phyloP scores from a whole-genome alignment of 2,113 vertebrate genomes.

The Paralichthys olivaceus region DNA sequence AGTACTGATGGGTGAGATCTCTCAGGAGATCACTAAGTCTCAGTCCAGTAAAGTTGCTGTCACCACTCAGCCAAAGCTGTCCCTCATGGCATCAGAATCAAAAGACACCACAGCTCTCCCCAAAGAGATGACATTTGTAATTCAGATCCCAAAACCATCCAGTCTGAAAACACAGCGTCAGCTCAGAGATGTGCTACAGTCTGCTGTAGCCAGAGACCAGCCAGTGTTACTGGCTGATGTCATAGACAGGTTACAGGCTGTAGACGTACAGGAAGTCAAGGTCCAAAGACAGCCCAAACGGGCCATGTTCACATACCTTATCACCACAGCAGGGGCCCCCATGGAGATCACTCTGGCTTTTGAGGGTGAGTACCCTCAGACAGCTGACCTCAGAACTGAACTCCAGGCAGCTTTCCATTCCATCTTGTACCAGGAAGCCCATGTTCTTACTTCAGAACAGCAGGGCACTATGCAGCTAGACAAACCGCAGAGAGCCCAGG shows the following conservation, averaged over 20 bases:
- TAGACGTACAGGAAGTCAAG: constrained; percentile 84
- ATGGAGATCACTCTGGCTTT: constrained; percentile 87
- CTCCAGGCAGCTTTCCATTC: constrained; percentile 87
- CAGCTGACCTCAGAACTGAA: constrained; percentile 85
- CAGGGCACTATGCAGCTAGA: constrained; percentile 74
- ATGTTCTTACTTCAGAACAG: constrained; percentile 84
- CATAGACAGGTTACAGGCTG: constrained; percentile 78
- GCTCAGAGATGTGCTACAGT: constrained; percentile 85
- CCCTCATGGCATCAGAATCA: constrained; percentile 75
- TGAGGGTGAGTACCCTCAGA: constrained; percentile 86
- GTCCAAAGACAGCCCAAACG: constrained; percentile 82
- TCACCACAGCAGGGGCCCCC: constrained; percentile 82
- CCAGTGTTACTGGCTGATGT: constrained; percentile 86
- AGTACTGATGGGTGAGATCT: constrained; percentile 81
- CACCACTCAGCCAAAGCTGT: constrained; percentile 76
- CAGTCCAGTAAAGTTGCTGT: constrained; percentile 55
- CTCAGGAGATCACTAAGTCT: constrained; percentile 69
- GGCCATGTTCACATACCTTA: constrained; percentile 85
- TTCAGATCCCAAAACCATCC: constrained; percentile 79
- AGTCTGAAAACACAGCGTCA: constrained; percentile 83
- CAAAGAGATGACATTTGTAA: constrained; percentile 85
- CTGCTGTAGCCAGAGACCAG: constrained; percentile 85
- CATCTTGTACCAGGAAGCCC: constrained; percentile 86
- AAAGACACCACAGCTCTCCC: constrained; percentile 76
- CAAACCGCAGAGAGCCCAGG: constrained; percentile 69